Conservation (phyloP, 92 coral and sea anemone species). For the Palythoa grandiflora region DNA sequence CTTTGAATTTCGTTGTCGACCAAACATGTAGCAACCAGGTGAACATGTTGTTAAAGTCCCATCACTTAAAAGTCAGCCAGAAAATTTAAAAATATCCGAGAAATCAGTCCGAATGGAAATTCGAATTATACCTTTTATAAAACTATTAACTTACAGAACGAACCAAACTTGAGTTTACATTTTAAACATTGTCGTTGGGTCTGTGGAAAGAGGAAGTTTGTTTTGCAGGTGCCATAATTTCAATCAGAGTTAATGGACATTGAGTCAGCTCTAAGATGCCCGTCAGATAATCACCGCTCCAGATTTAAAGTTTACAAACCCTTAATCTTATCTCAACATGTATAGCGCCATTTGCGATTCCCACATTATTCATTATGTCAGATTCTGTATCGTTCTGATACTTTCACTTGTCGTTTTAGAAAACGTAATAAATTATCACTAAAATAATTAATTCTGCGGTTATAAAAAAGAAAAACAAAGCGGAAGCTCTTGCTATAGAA, state of each 20-base stretch:
- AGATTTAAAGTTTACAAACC: background rate
- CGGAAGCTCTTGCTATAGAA: background rate
- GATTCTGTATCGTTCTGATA: background rate
- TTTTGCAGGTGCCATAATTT: background rate
- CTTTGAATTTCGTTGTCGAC: background rate
- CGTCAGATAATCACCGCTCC: background rate
- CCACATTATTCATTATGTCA: background rate
- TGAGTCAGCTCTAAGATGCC: background rate
- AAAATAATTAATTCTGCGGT: background rate
- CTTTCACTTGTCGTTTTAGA: constrained; percentile 13
- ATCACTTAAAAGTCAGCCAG: no score
- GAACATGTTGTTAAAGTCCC: background rate
- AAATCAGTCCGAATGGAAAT: background rate
- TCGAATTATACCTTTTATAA: background rate
- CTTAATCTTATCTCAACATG: background rate
- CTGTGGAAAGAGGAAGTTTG: background rate
- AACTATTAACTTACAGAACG: no score
- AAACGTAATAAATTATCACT: constrained; percentile 12
- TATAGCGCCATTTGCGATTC: background rate
- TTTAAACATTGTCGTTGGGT: background rate
- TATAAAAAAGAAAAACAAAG: background rate
- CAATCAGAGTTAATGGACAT: background rate
- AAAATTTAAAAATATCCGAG: background rate
- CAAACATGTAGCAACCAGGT: background rate
- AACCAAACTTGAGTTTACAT: no score